Conservation (phyloP, 2,888 invertebrate species). For the Scaeva pyrastri region DNA sequence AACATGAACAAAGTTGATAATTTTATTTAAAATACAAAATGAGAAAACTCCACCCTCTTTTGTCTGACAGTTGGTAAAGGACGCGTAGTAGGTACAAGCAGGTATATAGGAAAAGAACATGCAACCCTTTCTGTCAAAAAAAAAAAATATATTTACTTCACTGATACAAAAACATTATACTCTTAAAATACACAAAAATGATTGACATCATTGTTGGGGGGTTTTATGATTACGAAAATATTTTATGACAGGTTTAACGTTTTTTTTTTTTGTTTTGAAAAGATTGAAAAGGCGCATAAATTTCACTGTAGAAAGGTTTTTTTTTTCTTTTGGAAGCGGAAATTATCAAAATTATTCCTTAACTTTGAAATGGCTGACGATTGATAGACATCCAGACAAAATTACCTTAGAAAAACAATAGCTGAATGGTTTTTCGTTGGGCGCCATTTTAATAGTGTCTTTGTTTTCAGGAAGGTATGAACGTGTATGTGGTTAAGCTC, state of each 20-base stretch:
- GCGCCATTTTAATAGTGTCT: too few species aligned
- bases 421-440: too few species aligned
- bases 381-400: too few species aligned
- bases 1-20: conserved; percentile 48
- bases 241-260: not conserved
- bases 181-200: not conserved
- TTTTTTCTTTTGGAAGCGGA: not conserved
- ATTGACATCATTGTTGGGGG: conserved; percentile 7
- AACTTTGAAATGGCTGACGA: too few species aligned
- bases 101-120: not conserved
- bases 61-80: not conserved
- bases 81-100: too few species aligned
- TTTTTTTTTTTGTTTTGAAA: not conserved
- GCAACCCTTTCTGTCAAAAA: conserved; percentile 13
- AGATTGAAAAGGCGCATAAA: not conserved
- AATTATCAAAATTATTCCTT: too few species aligned
- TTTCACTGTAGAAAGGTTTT: not conserved
- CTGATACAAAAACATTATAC: not conserved
- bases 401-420: too few species aligned
- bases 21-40: conserved; percentile 23
- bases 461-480: too few species aligned
- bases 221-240: not conserved
- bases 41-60: conserved; percentile 9
- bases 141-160: not conserved
- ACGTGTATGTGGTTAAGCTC: too few species aligned